Evolutionary conservation across 2,888 invertebrate species (phyloP).

Genomic region (Caenorhabditis zanzibari): DNA sequence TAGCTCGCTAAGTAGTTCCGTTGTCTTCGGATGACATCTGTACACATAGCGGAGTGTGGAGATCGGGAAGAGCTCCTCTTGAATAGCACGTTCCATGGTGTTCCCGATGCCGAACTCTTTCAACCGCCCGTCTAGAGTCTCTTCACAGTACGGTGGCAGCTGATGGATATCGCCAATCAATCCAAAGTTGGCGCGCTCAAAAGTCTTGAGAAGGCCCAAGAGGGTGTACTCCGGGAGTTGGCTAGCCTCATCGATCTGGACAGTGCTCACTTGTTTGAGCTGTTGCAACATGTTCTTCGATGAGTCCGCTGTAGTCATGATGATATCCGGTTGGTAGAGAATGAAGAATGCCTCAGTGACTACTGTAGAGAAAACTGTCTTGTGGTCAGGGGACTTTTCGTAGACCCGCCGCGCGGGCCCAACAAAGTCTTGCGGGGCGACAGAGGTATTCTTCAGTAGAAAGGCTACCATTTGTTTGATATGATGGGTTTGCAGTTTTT

Average conservation of each 20-base stretch:
- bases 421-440: background rate
- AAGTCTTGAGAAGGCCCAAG: conserved; percentile 11
- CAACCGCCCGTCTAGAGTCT: conserved; percentile 6
- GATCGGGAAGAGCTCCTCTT: conserved; percentile 18
- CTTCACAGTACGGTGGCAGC: conserved; percentile 43
- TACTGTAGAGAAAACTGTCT: background rate
- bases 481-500: background rate
- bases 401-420: background rate
- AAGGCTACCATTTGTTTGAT: background rate
- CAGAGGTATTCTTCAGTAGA: background rate
- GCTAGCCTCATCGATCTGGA: conserved; percentile 47
- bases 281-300: background rate
- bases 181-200: conserved; percentile 17
- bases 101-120: conserved; percentile 47
- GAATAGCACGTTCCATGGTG: conserved; percentile 34
- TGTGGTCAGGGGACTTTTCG: background rate
- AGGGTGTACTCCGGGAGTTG: conserved; percentile 44
- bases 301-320: conserved; percentile 41
- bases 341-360: conserved; percentile 27
- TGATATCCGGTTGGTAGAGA: conserved; percentile 33
- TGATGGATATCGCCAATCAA: conserved; percentile 49
- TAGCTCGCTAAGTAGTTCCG: conserved; percentile 29
- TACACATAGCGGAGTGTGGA: conserved; percentile 20
- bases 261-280: conserved; percentile 9
- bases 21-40: conserved; percentile 41